phyloP scores from a whole-genome alignment of 2,797 vertebrate species.

The Cephalopachus bancanus region DNA sequence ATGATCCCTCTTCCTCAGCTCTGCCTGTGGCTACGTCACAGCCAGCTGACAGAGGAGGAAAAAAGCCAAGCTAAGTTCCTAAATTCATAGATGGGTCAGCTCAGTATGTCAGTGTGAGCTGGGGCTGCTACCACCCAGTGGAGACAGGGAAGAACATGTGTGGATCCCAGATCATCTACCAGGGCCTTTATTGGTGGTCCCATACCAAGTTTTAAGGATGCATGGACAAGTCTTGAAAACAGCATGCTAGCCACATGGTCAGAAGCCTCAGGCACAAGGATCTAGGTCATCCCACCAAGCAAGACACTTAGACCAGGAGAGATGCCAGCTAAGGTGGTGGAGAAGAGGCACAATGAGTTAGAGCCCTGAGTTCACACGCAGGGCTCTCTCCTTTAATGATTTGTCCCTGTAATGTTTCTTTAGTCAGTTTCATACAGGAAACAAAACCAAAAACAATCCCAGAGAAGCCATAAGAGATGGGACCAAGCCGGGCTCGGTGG shows the following conservation, averaged over 20 bases:
- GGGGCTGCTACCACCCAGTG: neutral
- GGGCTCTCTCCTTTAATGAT: neutral
- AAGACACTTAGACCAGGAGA: neutral
- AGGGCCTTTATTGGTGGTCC: neutral
- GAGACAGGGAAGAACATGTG: neutral
- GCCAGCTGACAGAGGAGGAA: neutral
- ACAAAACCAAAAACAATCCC: neutral
- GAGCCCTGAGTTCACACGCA: neutral
- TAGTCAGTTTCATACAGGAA: neutral
- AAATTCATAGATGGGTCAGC: neutral
- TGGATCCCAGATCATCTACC: neutral
- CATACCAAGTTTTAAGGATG: neutral
- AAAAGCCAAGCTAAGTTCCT: neutral
- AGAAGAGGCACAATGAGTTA: neutral
- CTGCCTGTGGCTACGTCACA: neutral
- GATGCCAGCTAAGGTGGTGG: neutral
- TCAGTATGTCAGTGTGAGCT: neutral
- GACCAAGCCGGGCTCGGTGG: neutral
- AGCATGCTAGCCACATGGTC: neutral
- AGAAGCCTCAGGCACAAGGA: neutral
- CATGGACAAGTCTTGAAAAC: neutral
- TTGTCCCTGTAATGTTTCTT: neutral
- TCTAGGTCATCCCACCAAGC: neutral
- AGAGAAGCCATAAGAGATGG: neutral
- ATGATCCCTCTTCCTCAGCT: neutral